phyloP scores from a whole-genome alignment of 2,888 invertebrate species.

The Leucoptera coffeella region DNA sequence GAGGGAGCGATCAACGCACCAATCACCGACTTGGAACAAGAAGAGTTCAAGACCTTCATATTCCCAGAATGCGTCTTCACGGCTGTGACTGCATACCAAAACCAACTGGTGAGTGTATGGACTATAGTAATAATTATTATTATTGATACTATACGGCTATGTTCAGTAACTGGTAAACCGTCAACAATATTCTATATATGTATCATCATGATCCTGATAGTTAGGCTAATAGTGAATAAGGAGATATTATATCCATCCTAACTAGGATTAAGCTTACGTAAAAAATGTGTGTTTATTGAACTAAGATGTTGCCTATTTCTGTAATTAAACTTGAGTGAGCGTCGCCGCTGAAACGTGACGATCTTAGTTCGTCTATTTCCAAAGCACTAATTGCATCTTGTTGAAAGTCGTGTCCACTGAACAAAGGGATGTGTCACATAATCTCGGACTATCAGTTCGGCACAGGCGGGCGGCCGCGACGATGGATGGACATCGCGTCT shows the following conservation, averaged over 20 bases:
- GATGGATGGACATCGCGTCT: slow-evolving; percentile 35
- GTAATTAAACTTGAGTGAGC: slow-evolving; percentile 20
- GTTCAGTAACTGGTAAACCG: too few species aligned
- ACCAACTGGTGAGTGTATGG: slow-evolving; percentile 69
- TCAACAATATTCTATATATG: too few species aligned
- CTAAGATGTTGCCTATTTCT: too few species aligned
- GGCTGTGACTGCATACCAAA: slow-evolving; percentile 98
- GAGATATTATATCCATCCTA: too few species aligned
- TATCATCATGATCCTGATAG: too few species aligned
- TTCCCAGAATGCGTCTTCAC: slow-evolving; percentile 98
- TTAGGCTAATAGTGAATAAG: too few species aligned
- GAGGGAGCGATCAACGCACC: slow-evolving; percentile 74
- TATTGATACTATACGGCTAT: too few species aligned
- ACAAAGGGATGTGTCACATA: slow-evolving; percentile 49
- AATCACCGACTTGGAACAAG: slow-evolving; percentile 79
- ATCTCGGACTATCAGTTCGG: too few species aligned
- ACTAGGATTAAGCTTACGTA: slow-evolving; percentile 3
- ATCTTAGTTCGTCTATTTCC: slow-evolving; percentile 45
- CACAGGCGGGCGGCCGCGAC: slow-evolving; percentile 21
- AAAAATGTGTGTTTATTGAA: too few species aligned
- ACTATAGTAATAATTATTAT: not conserved
- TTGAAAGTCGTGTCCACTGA: slow-evolving; percentile 52
- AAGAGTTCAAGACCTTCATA: slow-evolving; percentile 93
- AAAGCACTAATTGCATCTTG: slow-evolving; percentile 48
- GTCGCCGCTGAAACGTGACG: slow-evolving; percentile 18